phyloP scores from a whole-genome alignment of 2,797 vertebrate species.

The Psittacula derbiana region DNA sequence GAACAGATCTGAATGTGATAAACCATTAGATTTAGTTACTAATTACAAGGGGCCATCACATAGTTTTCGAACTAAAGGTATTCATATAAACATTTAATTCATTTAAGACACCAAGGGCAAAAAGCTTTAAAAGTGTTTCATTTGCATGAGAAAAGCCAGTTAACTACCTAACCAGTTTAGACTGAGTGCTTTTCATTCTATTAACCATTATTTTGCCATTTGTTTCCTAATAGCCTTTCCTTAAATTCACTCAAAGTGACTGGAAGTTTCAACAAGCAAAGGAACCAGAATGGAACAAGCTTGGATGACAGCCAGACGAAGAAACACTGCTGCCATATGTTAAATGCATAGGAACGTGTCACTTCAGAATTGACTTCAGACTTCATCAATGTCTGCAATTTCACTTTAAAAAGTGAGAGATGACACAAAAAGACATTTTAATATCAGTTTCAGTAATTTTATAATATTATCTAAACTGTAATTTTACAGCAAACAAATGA shows the following conservation, averaged over 20 bases:
- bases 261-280: not conserved
- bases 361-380: not conserved
- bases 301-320: conserved; percentile 16
- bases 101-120: not conserved
- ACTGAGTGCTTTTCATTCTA: not conserved
- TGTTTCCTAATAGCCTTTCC: not conserved
- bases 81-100: not conserved
- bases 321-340: not conserved
- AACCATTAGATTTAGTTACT: not conserved
- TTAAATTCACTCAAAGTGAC: not conserved
- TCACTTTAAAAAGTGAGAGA: not conserved
- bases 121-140: not conserved
- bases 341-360: not conserved
- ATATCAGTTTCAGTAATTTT: not conserved
- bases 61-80: not conserved
- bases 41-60: not conserved
- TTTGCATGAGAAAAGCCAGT: not conserved
- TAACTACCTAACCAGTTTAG: not conserved
- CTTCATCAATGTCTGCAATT: not conserved
- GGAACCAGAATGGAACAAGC: not conserved
- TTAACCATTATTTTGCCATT: not conserved
- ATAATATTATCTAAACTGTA: not conserved
- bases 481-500: not conserved
- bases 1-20: not conserved
- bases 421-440: not conserved